phyloP scores from a whole-genome alignment of 2,888 invertebrate genomes.

The Orthonychiurus folsomi region DNA sequence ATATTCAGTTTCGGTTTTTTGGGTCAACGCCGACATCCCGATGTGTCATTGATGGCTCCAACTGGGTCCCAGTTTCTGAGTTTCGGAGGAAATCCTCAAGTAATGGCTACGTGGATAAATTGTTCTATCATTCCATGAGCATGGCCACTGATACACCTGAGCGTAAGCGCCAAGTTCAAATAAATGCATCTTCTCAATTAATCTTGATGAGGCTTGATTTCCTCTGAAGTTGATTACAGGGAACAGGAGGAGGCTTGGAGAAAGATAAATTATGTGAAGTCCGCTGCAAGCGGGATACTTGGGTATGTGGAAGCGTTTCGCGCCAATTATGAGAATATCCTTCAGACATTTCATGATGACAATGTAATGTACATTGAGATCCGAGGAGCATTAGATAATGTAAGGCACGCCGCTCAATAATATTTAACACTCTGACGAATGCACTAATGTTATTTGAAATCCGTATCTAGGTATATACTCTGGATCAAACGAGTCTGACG shows the following conservation, averaged over 20 bases:
- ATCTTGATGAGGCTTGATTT: background rate
- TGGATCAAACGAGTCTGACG: background rate
- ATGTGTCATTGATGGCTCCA: background rate
- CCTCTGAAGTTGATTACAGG: background rate
- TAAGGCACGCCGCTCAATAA: too few relatives aligned
- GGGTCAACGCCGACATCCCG: background rate
- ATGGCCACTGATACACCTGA: constrained; percentile 6
- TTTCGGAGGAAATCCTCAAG: constrained; percentile 7
- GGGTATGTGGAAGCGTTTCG: background rate
- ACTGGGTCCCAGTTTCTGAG: constrained; percentile 5
- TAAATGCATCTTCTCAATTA: background rate
- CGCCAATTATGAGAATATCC: constrained; percentile 2
- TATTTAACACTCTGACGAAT: too few relatives aligned
- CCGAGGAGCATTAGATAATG: background rate
- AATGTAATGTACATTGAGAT: constrained; percentile 6
- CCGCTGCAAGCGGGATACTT: background rate
- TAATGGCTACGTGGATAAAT: background rate
- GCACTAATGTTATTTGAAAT: background rate
- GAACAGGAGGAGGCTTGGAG: constrained; percentile 4
- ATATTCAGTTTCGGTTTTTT: constrained; percentile 9
- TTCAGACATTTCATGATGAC: constrained; percentile 10
- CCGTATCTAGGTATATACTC: background rate
- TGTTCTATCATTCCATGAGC: background rate
- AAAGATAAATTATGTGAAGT: background rate
- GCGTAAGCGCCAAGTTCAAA: constrained; percentile 1